These are phyloP conservation scores for Diogma glabrata DNA, from an alignment of 2,888 invertebrate species.

Conservation along the genomic window DNA sequence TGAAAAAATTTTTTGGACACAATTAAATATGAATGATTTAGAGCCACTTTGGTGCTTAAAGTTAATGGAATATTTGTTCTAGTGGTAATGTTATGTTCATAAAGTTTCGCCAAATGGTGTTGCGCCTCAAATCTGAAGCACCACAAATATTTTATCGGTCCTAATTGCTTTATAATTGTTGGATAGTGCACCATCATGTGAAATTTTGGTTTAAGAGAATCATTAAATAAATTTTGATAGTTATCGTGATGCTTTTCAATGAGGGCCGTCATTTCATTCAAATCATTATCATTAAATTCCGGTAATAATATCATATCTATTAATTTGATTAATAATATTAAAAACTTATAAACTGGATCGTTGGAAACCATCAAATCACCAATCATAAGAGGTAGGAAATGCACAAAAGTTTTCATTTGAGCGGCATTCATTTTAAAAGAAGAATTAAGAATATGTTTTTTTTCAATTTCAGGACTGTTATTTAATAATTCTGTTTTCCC, in stretches of 20 bases:
- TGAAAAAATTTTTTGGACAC: background rate
- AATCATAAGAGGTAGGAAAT: slow-evolving; percentile 14
- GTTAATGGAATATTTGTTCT: background rate
- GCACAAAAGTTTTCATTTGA: slow-evolving; percentile 15
- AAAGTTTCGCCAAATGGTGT: background rate
- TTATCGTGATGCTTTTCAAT: slow-evolving; percentile 14
- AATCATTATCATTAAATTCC: slow-evolving; percentile 10
- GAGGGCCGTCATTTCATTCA: slow-evolving; percentile 11
- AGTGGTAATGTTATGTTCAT: background rate
- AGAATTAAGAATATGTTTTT: slow-evolving; percentile 15
- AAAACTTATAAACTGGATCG: slow-evolving; percentile 3
- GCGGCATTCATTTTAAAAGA: slow-evolving; percentile 15
- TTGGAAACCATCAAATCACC: slow-evolving; percentile 15
- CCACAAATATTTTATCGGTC: background rate
- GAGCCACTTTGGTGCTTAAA: background rate
- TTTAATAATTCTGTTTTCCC: background rate
- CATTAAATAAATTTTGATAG: background rate
- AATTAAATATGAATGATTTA: background rate
- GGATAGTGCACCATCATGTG: background rate
- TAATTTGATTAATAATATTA: slow-evolving; percentile 12
- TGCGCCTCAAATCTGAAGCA: slow-evolving; percentile 1
- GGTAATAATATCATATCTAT: slow-evolving; percentile 14
- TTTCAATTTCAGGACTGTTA: slow-evolving; percentile 12
- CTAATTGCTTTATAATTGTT: background rate
- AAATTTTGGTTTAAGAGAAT: slow-evolving; percentile 2